phyloP scores from a whole-genome alignment of 2,797 vertebrate genomes.

The Remorina albescens region DNA sequence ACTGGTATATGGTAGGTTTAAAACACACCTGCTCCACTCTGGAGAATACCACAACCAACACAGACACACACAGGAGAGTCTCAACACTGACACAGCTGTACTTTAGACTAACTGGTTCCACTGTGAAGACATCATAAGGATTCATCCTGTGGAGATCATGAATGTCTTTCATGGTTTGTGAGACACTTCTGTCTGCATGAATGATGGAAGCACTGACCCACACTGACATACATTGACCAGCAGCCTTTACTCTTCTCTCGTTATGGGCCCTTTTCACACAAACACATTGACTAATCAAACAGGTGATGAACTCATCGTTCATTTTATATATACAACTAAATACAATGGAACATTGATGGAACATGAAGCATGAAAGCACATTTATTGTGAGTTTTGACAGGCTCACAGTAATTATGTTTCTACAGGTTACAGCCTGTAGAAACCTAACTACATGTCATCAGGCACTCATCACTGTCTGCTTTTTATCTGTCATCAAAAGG shows the following conservation, averaged over 20 bases:
- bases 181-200: neutral
- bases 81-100: neutral
- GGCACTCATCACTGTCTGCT: constrained; percentile 12
- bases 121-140: neutral
- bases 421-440: constrained; percentile 23
- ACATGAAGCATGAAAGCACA: too few species aligned
- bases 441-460: constrained; percentile 27
- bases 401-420: too few species aligned
- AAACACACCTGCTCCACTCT: constrained; percentile 44
- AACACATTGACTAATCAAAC: too few species aligned
- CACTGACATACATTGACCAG: too few species aligned
- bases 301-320: too few species aligned
- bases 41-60: neutral
- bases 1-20: constrained; percentile 24
- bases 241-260: too few species aligned
- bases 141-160: neutral
- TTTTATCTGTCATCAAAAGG: constrained; percentile 28
- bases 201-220: neutral
- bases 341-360: too few species aligned
- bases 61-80: neutral
- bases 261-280: too few species aligned
- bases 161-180: neutral
- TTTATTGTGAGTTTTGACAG: too few species aligned
- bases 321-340: too few species aligned
- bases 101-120: neutral